Conservation (phyloP, 2,113 vertebrate genomes). For the Periophthalmus modestus region DNA sequence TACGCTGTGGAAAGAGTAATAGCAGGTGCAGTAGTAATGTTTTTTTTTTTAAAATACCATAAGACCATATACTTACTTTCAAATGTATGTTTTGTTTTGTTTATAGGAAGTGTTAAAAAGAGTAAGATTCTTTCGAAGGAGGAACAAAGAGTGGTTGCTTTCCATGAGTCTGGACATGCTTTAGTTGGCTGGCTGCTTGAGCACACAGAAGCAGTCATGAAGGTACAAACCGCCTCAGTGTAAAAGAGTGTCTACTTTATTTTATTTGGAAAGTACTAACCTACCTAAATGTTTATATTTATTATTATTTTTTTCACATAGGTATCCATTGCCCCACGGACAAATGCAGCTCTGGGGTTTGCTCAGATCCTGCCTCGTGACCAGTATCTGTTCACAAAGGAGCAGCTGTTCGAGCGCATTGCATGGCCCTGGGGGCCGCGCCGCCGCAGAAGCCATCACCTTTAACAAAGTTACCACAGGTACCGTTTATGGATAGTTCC, state of each 20-base stretch:
- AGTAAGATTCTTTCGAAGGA: constrained; percentile 92
- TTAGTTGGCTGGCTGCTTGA: constrained; percentile 96
- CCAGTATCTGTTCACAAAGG: constrained; percentile 89
- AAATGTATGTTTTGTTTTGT: constrained; percentile 16
- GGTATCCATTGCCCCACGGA: constrained; percentile 96
- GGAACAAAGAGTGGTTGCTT: constrained; percentile 90
- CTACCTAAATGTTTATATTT: background rate
- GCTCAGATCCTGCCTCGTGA: constrained; percentile 92
- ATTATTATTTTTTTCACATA: constrained; percentile 47
- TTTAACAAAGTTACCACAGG: constrained; percentile 97
- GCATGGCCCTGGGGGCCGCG: constrained; percentile 95
- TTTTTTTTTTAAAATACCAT: background rate
- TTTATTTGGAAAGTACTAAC: background rate
- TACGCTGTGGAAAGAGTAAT: constrained; percentile 94
- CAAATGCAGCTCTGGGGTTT: constrained; percentile 91
- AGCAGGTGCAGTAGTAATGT: constrained; percentile 78
- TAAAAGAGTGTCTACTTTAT: background rate
- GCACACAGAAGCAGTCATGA: constrained; percentile 94
- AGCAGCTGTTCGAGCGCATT: constrained; percentile 97
- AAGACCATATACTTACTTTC: background rate
- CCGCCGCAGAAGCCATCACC: constrained; percentile 90
- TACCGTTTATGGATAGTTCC: constrained; percentile 48
- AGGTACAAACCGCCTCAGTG: constrained; percentile 74
- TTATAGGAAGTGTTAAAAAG: constrained; percentile 89
- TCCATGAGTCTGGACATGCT: constrained; percentile 92